These are phyloP conservation scores for Drosophila santomea DNA, from an alignment of 1,140 invertebrate species.

Conservation along the genomic window DNA sequence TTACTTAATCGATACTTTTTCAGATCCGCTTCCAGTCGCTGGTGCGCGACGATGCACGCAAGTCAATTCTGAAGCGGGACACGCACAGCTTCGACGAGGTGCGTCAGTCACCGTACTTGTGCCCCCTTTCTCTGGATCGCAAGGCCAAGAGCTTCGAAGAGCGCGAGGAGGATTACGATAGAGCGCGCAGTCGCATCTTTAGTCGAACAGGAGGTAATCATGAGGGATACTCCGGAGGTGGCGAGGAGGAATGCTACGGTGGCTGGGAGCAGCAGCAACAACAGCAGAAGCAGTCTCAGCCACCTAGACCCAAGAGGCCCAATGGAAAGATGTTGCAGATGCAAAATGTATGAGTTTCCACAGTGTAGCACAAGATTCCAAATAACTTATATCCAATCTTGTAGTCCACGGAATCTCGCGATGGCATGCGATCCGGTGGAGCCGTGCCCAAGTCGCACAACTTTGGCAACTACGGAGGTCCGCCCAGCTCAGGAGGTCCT, in stretches of 20 bases:
- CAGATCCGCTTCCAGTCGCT: conserved; percentile 87
- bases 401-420: conserved; percentile 86
- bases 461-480: conserved; percentile 91
- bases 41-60: conserved; percentile 88
- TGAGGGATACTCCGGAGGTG: conserved; percentile 56
- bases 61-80: conserved; percentile 94
- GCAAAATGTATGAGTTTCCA: conserved; percentile 62
- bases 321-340: conserved; percentile 82
- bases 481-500: conserved; percentile 75
- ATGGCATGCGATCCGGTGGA: conserved; percentile 85
- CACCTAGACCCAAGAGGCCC: conserved; percentile 66
- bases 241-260: conserved; percentile 64
- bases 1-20: not conserved
- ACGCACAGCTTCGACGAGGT: conserved; percentile 91
- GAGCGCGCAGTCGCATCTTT: conserved; percentile 92
- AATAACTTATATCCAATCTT: not conserved
- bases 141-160: conserved; percentile 96
- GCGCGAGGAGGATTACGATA: conserved; percentile 94
- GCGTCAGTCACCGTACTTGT: conserved; percentile 75
- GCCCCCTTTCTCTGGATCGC: conserved; percentile 87
- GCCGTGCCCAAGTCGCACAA: conserved; percentile 93
- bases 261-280: conserved; percentile 66
- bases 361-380: not conserved
- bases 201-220: conserved; percentile 85
- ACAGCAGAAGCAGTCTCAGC: conserved; percentile 53